phyloP scores from a whole-genome alignment of 2,888 invertebrate genomes.

The Sinodicranocentrus sp. region DNA sequence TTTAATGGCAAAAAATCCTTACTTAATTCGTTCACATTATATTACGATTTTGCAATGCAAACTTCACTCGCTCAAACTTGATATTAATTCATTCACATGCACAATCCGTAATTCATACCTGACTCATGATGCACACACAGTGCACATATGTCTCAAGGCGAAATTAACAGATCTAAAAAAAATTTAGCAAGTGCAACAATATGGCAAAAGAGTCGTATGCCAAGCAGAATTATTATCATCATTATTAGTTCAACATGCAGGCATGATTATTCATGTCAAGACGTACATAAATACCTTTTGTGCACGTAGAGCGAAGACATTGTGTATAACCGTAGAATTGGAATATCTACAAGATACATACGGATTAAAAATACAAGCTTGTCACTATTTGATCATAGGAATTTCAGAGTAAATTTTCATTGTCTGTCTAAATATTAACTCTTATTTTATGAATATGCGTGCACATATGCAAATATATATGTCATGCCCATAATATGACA shows the following conservation, averaged over 20 bases:
- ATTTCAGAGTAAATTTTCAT: background rate
- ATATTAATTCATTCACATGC: slow-evolving; percentile 7
- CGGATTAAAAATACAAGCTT: too few relatives aligned
- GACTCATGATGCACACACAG: slow-evolving; percentile 30
- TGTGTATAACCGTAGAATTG: background rate
- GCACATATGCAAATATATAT: too few relatives aligned
- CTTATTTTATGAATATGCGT: slow-evolving; percentile 33
- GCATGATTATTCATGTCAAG: slow-evolving; percentile 56
- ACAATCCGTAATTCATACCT: slow-evolving; percentile 28
- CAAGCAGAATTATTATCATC: slow-evolving; percentile 33
- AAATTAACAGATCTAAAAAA: slow-evolving; percentile 54
- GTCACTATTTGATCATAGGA: slow-evolving; percentile 26
- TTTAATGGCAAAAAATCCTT: slow-evolving; percentile 50
- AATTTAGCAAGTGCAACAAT: slow-evolving; percentile 62
- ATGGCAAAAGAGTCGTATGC: slow-evolving; percentile 27
- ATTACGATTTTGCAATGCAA: slow-evolving; percentile 13
- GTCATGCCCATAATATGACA: too few relatives aligned
- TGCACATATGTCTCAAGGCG: slow-evolving; percentile 56
- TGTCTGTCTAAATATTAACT: background rate
- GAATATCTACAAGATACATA: too few relatives aligned
- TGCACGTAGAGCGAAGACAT: background rate
- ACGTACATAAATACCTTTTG: background rate
- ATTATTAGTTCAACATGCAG: slow-evolving; percentile 50
- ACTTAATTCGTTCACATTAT: slow-evolving; percentile 18
- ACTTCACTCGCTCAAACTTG: slow-evolving; percentile 8